Evolutionary conservation across 2,113 vertebrate genomes (phyloP).

Genomic region (Bambusicola thoracicus): DNA sequence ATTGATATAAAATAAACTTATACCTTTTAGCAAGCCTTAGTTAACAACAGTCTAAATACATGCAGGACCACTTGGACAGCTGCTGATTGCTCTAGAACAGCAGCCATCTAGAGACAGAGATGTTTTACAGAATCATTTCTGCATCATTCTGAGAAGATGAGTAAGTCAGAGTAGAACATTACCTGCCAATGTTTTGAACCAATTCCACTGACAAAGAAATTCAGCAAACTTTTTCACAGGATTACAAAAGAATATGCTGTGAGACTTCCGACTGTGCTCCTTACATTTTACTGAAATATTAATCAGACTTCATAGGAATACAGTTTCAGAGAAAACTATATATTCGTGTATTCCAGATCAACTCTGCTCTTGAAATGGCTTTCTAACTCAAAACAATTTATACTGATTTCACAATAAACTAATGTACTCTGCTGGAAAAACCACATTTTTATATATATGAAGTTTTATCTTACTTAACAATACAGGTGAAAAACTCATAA

Average conservation of each 20-base stretch:
- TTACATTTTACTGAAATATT: neutral
- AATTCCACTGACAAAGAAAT: neutral
- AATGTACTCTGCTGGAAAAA: rapidly evolving
- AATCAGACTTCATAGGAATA: neutral
- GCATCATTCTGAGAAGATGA: neutral
- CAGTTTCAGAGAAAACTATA: neutral
- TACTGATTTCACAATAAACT: neutral
- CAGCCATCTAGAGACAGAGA: neutral
- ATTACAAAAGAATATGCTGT: neutral
- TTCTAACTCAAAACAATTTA: neutral
- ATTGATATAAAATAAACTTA: neutral
- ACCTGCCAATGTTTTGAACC: rapidly evolving
- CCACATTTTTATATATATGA: neutral
- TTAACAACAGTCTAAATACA: neutral
- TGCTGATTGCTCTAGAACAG: neutral
- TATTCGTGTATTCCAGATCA: neutral
- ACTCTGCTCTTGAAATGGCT: neutral
- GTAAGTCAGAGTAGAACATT: neutral
- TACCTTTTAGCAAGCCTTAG: neutral
- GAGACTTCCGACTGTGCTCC: neutral
- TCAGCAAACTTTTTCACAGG: neutral
- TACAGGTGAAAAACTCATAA: neutral
- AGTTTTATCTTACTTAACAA: neutral
- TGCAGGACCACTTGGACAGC: rapidly evolving
- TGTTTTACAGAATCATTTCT: neutral